phyloP scores from a whole-genome alignment of 2,113 vertebrate genomes.

The Pseudopipra pipra region DNA sequence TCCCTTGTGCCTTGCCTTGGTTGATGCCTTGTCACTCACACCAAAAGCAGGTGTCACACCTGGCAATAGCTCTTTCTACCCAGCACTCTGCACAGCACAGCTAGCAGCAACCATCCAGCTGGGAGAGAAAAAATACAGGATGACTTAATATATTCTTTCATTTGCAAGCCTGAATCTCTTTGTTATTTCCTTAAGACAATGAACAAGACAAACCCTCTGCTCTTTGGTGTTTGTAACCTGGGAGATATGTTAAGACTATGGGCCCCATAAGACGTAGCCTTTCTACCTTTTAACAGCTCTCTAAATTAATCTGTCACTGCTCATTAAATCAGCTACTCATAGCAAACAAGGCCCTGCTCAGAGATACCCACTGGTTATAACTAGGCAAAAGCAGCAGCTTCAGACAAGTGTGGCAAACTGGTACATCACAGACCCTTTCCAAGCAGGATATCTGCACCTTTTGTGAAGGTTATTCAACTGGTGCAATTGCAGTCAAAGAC shows the following conservation, averaged over 20 bases:
- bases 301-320: neutral
- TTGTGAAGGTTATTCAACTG: neutral
- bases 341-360: neutral
- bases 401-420: neutral
- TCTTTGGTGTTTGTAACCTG: neutral
- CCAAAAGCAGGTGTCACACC: neutral
- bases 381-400: neutral
- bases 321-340: neutral
- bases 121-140: neutral
- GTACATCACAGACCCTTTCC: neutral
- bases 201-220: neutral
- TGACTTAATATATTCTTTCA: neutral
- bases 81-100: neutral
- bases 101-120: neutral
- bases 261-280: neutral
- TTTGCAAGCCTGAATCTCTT: neutral
- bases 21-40: neutral
- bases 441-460: fast-evolving
- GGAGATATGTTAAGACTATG: neutral
- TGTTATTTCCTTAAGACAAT: neutral
- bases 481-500: neutral
- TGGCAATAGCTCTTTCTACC: neutral
- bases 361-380: neutral
- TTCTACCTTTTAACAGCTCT: neutral
- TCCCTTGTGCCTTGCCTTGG: neutral